Evolutionary conservation across 2,113 vertebrate species (phyloP).

Genomic region (Lampris incognitus): DNA sequence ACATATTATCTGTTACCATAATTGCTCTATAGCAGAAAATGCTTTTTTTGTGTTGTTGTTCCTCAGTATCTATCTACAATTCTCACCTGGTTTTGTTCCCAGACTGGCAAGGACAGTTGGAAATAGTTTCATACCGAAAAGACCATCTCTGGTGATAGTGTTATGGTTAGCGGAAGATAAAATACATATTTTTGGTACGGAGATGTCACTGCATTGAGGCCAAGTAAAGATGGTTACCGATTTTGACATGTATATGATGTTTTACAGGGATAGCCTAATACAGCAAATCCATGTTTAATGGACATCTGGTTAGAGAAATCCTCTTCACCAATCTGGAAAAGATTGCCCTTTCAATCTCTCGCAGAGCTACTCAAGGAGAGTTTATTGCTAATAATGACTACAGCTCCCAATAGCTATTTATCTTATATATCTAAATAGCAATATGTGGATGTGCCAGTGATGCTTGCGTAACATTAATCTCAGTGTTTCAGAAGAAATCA

Average conservation of each 20-base stretch:
- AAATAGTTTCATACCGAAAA: slow-evolving; percentile 45
- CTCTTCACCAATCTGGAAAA: slow-evolving; percentile 68
- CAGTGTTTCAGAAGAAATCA: slow-evolving; percentile 25
- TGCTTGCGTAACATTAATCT: slow-evolving; percentile 2
- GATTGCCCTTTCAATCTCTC: slow-evolving; percentile 65
- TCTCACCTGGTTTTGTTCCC: slow-evolving; percentile 27
- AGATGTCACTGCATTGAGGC: slow-evolving; percentile 42
- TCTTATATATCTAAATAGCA: slow-evolving; percentile 29
- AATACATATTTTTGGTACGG: slow-evolving; percentile 12
- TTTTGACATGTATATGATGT: slow-evolving; percentile 73
- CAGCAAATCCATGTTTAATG: slow-evolving; percentile 65
- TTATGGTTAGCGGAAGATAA: slow-evolving; percentile 49
- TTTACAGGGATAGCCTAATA: slow-evolving; percentile 63
- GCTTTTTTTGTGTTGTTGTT: slow-evolving; percentile 11
- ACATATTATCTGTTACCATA: slow-evolving; percentile 47
- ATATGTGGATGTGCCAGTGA: neutral
- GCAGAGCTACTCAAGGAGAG: slow-evolving; percentile 40
- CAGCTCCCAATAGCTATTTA: slow-evolving; percentile 22
- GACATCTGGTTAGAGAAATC: slow-evolving; percentile 70
- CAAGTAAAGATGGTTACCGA: slow-evolving; percentile 62
- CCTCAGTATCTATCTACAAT: slow-evolving; percentile 11
- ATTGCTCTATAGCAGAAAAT: slow-evolving; percentile 38
- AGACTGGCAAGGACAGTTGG: slow-evolving; percentile 46
- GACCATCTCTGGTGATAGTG: slow-evolving; percentile 52
- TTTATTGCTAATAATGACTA: slow-evolving; percentile 37